Base-by-base conservation (phyloP, 2,888 invertebrate species). In the Archips xylosteana region DNA sequence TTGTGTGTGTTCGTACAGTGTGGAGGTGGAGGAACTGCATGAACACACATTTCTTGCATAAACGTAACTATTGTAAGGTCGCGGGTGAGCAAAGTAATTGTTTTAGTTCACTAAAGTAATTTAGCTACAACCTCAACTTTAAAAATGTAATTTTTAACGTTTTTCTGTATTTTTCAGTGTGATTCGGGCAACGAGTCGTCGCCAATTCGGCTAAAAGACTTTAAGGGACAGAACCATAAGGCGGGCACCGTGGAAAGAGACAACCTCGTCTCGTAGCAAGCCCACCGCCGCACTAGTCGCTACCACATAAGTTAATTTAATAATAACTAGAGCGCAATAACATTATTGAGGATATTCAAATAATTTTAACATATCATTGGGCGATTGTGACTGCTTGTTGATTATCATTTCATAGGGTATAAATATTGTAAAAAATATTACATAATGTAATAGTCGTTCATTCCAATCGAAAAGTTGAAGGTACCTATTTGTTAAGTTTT, bases 121-220 rank as follows among this genome's bases (percentile, higher is more conserved):
- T 23, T 23, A 23, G 23, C 23, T 23, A 23, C 23, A 23, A 23
- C 1, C 23, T 23, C 23, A 23, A 23, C 23, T 23, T 23, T 23
- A 39, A 39, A 36, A 32, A 57, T 10, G 32, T 9, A 60, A 3
- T 4, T 54, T 4, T 34, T 5, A 34, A 36, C 6, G 39, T 60
- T n/a, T 39, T n/a, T 39, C 39, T 6, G 9, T n/a, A 4, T 2
- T 65, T 83, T 89, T 15, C 88, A 96, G 96, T 95, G 96, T 83
- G 96, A 96, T 90, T 96, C 96, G 79, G 95, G 96, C 83, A 96
- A 95, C 89, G 96, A 96, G 89, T 96, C 96, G 84, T 96, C 96
- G 87, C 96, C 96, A 75, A 93, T 95, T 78, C 89, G 95, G 82
- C 87, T 94, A 81, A 93, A 93, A 86, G 94, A 93, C 86, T 94